A percentile compares a stretch with the other conserved stretches of the same genome.
Evolutionary conservation across 2,888 invertebrate genomes (phyloP).

Genomic region (Brenthis hecate): DNA sequence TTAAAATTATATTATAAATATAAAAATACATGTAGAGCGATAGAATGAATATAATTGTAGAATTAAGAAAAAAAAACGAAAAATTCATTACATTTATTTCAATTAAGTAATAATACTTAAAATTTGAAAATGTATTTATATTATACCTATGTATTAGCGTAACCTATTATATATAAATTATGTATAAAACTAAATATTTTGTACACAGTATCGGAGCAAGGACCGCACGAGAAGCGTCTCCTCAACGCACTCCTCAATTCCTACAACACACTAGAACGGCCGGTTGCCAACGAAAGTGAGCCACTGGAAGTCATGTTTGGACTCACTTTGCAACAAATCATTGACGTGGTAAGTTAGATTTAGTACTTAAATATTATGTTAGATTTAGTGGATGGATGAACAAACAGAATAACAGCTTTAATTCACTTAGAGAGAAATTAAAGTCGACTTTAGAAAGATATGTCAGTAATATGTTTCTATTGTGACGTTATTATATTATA

Average conservation of each 20-base stretch:
- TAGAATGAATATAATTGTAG: no score
- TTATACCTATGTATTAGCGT: no score
- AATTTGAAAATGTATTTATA: no score
- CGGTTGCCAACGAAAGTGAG: slow-evolving; percentile 95
- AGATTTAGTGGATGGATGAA: slow-evolving; percentile 1
- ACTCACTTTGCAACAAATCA: slow-evolving; percentile 95
- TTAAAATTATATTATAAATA: no score
- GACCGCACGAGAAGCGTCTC: slow-evolving; percentile 93
- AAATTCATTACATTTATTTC: no score
- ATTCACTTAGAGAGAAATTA: neutral
- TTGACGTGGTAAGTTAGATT: slow-evolving; percentile 92
- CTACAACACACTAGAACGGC: slow-evolving; percentile 94
- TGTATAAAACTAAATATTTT: slow-evolving; percentile 30
- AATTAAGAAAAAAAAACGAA: no score
- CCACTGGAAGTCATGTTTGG: slow-evolving; percentile 95
- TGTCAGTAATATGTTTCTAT: no score
- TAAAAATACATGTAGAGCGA: no score
- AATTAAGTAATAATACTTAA: no score
- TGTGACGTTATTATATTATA: no score
- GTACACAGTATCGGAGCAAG: slow-evolving; percentile 92
- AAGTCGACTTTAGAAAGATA: no score
- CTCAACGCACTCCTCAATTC: slow-evolving; percentile 90
- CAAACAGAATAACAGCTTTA: neutral
- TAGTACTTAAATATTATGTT: neutral
- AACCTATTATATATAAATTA: neutral